phyloP scores from a whole-genome alignment of 2,888 invertebrate genomes.

The Calameuta pallipes region DNA sequence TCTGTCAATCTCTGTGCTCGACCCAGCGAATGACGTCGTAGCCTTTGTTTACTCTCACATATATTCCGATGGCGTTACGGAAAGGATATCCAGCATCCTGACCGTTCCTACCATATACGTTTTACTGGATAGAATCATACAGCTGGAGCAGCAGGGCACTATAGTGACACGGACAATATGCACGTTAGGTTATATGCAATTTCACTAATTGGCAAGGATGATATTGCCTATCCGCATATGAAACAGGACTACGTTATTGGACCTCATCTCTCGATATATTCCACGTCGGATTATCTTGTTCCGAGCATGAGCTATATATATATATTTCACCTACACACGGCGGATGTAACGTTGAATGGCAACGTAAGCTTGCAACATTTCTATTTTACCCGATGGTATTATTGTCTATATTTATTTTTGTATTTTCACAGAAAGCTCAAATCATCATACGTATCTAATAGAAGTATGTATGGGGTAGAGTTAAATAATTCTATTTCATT shows the following conservation, averaged over 20 bases:
- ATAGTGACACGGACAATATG: conserved; percentile 22
- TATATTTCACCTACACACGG: not conserved
- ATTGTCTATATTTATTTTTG: not conserved
- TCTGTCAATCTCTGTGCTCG: not conserved
- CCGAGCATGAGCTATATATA: not conserved
- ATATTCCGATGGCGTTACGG: not conserved
- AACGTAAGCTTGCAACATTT: not conserved
- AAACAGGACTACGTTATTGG: not conserved
- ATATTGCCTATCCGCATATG: conserved; percentile 32
- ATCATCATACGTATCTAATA: not conserved
- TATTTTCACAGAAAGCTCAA: not conserved
- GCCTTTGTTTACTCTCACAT: not conserved
- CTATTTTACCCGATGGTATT: not conserved
- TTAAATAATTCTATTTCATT: not conserved
- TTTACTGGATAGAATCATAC: not conserved
- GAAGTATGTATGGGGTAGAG: not conserved
- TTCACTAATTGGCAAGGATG: conserved; percentile 49
- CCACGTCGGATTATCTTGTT: conserved; percentile 1
- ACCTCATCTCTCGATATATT: conserved; percentile 1
- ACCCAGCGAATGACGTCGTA: not conserved
- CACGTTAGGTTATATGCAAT: conserved; percentile 37
- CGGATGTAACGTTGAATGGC: not conserved
- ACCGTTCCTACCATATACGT: not conserved
- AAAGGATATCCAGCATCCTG: not conserved
- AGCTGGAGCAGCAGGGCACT: not conserved